Percentiles rank a stretch among this genome's conserved stretches.
These are phyloP conservation scores for Rhipidura dahli DNA, from an alignment of 2,113 vertebrate genomes.

Conservation along the genomic window DNA sequence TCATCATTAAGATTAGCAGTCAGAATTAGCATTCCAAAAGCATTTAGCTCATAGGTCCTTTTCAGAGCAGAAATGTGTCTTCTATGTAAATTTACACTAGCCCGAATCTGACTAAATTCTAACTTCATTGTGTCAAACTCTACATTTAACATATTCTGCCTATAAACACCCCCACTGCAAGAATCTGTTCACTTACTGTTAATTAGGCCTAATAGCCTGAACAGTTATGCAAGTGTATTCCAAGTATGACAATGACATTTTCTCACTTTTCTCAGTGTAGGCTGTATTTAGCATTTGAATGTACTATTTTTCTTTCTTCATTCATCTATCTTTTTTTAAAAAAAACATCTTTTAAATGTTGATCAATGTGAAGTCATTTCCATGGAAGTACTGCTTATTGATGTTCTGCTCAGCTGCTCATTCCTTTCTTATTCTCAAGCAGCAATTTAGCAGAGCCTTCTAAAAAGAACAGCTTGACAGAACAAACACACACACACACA, in stretches of 20 bases:
- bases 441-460: conserved; percentile 7
- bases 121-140: neutral
- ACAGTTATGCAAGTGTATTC: conserved; percentile 26
- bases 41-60: neutral
- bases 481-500: too few relatives aligned
- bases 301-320: neutral
- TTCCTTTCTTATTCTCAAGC: conserved; percentile 33
- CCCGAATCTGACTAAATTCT: neutral
- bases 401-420: conserved; percentile 49
- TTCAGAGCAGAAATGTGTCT: neutral
- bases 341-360: conserved; percentile 10
- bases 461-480: neutral
- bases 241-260: conserved; percentile 1
- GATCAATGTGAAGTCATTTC: conserved; percentile 47
- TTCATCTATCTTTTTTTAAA: conserved; percentile 26
- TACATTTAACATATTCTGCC: neutral
- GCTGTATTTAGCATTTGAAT: conserved; percentile 48
- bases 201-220: conserved; percentile 37
- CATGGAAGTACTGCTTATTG: neutral
- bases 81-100: neutral
- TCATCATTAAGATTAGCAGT: neutral
- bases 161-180: neutral
- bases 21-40: neutral
- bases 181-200: conserved; percentile 11
- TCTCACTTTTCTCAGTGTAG: conserved; percentile 27